Conservation (phyloP, 2,797 vertebrate species). For the Tiaroga cobitis region DNA sequence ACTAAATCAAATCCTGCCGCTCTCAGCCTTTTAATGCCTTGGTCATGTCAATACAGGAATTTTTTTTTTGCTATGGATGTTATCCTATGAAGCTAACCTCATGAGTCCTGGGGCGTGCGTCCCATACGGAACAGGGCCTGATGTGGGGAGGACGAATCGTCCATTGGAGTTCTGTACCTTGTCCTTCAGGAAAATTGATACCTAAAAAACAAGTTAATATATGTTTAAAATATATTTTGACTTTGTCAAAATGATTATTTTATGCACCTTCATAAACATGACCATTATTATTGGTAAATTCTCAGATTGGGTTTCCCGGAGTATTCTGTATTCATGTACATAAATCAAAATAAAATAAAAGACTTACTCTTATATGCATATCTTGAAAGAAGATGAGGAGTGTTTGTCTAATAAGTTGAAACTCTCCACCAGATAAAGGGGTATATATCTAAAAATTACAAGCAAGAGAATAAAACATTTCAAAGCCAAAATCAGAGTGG, state of each 20-base stretch:
- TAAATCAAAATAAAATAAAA: neutral
- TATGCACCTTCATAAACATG: neutral
- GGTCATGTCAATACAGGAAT: neutral
- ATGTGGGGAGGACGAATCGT: conserved; percentile 91
- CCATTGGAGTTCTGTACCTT: conserved; percentile 98
- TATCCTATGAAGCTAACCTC: conserved; percentile 76
- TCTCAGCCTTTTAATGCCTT: neutral
- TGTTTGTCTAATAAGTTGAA: conserved; percentile 95
- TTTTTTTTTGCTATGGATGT: no score
- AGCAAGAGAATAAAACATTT: conserved; percentile 11
- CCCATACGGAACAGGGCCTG: conserved; percentile 90
- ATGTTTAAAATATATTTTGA: neutral
- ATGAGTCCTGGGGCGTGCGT: conserved; percentile 91
- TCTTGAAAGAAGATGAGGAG: conserved; percentile 98
- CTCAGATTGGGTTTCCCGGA: neutral
- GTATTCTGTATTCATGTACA: neutral
- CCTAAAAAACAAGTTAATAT: conserved; percentile 74
- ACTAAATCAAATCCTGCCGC: neutral
- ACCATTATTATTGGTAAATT: neutral
- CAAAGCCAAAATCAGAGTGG: neutral
- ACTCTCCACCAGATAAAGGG: conserved; percentile 86
- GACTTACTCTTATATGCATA: conserved; percentile 96
- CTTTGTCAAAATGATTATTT: no score
- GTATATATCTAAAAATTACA: conserved; percentile 82
- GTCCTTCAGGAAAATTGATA: conserved; percentile 98